Evolutionary conservation across 2,113 vertebrate genomes (phyloP).

Genomic region (Ceuthmochares aereus): DNA sequence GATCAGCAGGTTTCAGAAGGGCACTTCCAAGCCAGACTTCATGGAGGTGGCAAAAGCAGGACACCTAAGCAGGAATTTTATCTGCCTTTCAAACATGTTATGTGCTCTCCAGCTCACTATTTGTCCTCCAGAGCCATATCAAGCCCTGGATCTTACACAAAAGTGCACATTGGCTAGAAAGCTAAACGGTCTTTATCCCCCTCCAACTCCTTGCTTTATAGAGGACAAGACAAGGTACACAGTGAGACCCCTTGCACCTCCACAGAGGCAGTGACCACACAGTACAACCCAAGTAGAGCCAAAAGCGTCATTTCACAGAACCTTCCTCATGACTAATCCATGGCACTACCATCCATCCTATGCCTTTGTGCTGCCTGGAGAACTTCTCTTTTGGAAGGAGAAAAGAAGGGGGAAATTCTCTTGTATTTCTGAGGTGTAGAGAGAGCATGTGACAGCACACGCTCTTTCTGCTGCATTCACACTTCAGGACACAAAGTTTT

Average conservation of each 20-base stretch:
- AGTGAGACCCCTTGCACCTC: background rate
- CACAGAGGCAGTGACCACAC: accelerated
- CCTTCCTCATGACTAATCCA: background rate
- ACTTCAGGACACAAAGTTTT: background rate
- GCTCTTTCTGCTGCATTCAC: background rate
- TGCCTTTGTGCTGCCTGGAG: background rate
- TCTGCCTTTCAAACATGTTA: background rate
- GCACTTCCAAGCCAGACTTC: background rate
- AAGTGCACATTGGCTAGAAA: background rate
- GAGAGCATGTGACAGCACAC: background rate
- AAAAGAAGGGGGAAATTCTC: background rate
- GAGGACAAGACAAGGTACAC: background rate
- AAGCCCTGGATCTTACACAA: background rate
- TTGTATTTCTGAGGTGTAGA: background rate
- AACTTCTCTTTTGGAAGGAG: background rate
- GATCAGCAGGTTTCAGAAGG: background rate
- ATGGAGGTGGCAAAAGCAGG: background rate
- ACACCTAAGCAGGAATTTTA: background rate
- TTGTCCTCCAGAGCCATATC: background rate
- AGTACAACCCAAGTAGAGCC: background rate
- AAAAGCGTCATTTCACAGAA: background rate
- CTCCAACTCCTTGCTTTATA: background rate
- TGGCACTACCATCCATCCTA: too few species aligned
- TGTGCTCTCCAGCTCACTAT: background rate
- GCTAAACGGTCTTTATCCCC: background rate